Base-by-base conservation (phyloP, 2,113 vertebrate species). In the Bucco capensis region DNA sequence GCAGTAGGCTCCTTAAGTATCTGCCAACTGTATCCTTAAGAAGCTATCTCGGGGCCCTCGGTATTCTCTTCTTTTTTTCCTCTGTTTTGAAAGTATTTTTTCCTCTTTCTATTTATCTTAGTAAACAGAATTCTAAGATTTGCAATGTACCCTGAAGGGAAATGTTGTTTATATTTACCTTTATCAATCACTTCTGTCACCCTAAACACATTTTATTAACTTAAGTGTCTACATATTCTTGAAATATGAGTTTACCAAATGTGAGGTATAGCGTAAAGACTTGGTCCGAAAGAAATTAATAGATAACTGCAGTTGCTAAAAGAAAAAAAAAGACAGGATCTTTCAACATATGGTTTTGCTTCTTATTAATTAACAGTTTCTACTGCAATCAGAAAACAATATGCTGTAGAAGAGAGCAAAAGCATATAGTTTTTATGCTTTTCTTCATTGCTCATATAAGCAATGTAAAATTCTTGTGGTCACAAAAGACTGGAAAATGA, bases 331-430 rank as follows among this genome's bases (percentile, higher is more conserved):
- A 31, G 6, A 19, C 2, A 14, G 38, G 33, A 27, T 83, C 79
- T 82, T 76, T 77, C n/a, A 81, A 49, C 83, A 75, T 75, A 69
- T 8, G n/a, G 54, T 42, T 95, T 94, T 92, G 15, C 38, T 90
- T 93, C n/a, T 91, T 64, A 24, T 69, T 88, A 78, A 82, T 87
- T 85, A 94, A n/a, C 38, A 76, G 37, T 72, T 94, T 94, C 54
- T 84, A 30, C n/a, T 94, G 73, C 60, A 82, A 62, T 81, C 35
- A 40, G 35, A 88, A 90, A 87, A 62, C 73, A 75, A 40, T 82
- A 42, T 44, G 17, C 58, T 89, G 5, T 81, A 25, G 1, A 2
- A 58, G 57, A 81, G 62, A 67, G 69, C 12, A 86, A 61, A 86
- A 79, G 54, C 30, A 7, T 69, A 19, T 25, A 4, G 8, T 72